phyloP scores from a whole-genome alignment of 2,797 vertebrate genomes.

The Etheostoma perlongum region DNA sequence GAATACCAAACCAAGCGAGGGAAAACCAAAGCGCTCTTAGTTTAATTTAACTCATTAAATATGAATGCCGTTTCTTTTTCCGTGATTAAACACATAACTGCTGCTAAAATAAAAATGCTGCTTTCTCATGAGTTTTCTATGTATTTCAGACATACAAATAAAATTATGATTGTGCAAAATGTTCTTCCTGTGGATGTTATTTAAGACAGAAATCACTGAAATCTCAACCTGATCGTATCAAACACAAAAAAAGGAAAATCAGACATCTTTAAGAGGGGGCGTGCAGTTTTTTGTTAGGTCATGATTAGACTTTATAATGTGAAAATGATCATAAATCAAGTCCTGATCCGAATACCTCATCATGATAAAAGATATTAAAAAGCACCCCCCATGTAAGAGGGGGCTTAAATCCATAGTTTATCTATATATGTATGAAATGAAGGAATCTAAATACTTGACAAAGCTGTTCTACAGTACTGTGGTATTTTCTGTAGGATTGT shows the following conservation, averaged over 20 bases:
- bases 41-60: background rate
- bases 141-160: background rate
- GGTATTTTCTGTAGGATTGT: background rate
- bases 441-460: too few species aligned
- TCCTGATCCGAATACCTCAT: too few species aligned
- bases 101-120: background rate
- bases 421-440: background rate
- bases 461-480: too few species aligned
- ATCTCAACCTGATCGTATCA: background rate
- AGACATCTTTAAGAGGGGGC: background rate
- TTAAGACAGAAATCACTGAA: background rate
- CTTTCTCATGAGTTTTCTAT: background rate
- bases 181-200: background rate
- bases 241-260: too few species aligned
- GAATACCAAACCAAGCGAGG: background rate
- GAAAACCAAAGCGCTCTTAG: background rate
- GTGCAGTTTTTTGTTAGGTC: background rate
- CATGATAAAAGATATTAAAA: too few species aligned
- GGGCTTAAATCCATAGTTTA: background rate
- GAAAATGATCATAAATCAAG: too few species aligned
- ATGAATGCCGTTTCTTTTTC: background rate
- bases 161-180: background rate
- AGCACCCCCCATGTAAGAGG: too few species aligned
- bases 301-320: too few species aligned
- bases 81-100: background rate